Evolutionary conservation across 2,888 invertebrate species (phyloP).

Genomic region (Diaphora mendica): DNA sequence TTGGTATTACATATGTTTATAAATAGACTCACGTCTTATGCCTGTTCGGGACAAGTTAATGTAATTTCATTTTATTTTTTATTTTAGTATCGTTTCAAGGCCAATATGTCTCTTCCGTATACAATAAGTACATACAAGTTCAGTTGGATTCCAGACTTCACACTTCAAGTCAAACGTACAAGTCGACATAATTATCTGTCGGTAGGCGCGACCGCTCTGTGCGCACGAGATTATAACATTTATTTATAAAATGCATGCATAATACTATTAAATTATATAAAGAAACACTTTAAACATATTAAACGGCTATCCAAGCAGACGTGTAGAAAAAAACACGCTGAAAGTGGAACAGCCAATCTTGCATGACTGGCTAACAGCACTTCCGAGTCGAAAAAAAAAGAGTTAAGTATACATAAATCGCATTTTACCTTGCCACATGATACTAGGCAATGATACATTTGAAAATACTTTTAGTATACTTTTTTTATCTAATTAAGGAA

Average conservation of each 20-base stretch:
- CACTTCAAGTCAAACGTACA: neutral
- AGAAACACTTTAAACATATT: constrained; percentile 28
- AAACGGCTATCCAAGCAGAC: constrained; percentile 20
- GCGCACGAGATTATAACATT: constrained; percentile 40
- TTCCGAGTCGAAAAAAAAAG: constrained; percentile 1
- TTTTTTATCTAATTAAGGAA: neutral
- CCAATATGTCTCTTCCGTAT: neutral
- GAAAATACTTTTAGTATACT: neutral
- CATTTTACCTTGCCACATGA: constrained; percentile 1
- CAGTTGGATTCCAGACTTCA: neutral
- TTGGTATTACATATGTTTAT: neutral
- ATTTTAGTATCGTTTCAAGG: neutral
- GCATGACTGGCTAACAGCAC: constrained; percentile 18
- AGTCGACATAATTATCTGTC: neutral
- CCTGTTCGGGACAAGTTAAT: neutral
- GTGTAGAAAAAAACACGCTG: constrained; percentile 19
- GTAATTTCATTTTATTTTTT: too few species aligned
- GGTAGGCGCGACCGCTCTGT: constrained; percentile 44
- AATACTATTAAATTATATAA: constrained; percentile 22
- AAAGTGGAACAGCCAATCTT: constrained; percentile 25
- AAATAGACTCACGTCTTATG: neutral
- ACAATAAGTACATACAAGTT: neutral
- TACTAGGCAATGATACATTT: neutral
- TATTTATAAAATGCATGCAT: constrained; percentile 34
- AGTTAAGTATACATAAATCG: neutral